Evolutionary conservation across 2,797 vertebrate genomes (phyloP).

Genomic region (Hippopotamyrus pictus): DNA sequence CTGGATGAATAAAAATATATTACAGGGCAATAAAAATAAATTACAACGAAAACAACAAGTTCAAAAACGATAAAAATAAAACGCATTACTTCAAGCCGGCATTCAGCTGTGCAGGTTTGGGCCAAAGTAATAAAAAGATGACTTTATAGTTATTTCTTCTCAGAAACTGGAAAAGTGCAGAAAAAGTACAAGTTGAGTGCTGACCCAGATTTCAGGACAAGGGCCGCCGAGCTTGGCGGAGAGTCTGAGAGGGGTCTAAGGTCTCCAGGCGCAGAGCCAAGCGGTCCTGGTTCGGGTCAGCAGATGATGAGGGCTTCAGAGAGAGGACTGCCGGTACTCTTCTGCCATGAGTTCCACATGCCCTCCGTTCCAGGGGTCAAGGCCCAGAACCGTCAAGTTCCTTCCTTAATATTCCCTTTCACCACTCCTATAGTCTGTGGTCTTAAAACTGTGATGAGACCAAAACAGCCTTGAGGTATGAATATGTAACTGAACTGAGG

Average conservation of each 20-base stretch:
- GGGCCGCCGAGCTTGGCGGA: not conserved
- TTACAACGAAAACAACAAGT: not conserved
- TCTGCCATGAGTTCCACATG: not conserved
- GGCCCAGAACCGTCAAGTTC: not conserved
- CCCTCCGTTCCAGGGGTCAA: not conserved
- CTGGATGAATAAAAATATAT: not conserved
- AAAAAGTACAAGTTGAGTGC: not conserved
- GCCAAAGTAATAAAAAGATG: not conserved
- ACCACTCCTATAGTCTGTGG: not conserved
- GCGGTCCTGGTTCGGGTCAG: not conserved
- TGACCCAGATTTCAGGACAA: not conserved
- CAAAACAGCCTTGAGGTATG: not conserved
- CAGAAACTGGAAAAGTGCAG: not conserved
- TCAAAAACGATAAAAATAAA: not conserved
- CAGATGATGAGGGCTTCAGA: not conserved
- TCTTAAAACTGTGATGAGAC: not conserved
- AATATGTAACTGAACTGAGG: not conserved
- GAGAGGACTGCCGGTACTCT: not conserved
- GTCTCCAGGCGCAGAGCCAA: not conserved
- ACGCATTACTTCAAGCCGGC: not conserved
- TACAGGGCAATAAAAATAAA: not conserved
- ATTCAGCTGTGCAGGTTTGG: not conserved
- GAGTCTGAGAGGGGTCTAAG: not conserved
- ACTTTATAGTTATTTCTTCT: not conserved
- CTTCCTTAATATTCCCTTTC: not conserved